These are phyloP conservation scores for Papilio dardanus DNA, from an alignment of 1,140 invertebrate species.

Conservation along the genomic window DNA sequence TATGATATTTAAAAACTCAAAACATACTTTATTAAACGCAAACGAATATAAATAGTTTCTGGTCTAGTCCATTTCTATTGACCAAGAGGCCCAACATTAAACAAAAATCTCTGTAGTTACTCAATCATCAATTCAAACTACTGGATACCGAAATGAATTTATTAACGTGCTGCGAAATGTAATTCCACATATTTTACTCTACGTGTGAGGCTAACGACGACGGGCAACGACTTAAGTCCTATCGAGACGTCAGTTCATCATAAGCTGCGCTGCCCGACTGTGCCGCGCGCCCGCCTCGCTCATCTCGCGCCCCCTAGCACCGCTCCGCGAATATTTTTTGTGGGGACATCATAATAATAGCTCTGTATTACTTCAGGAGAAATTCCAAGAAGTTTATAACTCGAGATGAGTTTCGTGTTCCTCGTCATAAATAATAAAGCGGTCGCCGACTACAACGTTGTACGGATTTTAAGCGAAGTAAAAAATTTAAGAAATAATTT, in stretches of 20 bases:
- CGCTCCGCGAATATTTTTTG: conserved; percentile 77
- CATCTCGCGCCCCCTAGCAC: conserved; percentile 58
- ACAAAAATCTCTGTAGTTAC: no score
- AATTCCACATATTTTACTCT: background rate
- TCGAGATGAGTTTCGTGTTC: conserved; percentile 82
- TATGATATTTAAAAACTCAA: no score
- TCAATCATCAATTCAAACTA: no score
- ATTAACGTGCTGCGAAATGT: background rate
- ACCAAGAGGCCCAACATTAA: no score
- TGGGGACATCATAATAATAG: conserved; percentile 82
- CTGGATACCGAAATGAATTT: background rate
- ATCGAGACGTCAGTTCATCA: conserved; percentile 51
- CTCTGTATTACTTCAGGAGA: conserved; percentile 82
- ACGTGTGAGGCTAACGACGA: conserved; percentile 33
- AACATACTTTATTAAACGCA: no score
- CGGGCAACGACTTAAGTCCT: conserved; percentile 32
- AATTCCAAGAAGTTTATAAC: conserved; percentile 83
- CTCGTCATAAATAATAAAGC: conserved; percentile 82
- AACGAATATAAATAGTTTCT: no score
- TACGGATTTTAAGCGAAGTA: conserved; percentile 81
- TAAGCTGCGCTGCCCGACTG: conserved; percentile 50
- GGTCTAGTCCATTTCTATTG: no score
- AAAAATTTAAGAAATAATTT: conserved; percentile 79
- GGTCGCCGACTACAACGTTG: conserved; percentile 80
- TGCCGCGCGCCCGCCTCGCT: conserved; percentile 45